These are phyloP conservation scores for Omphaloscelis lunosa DNA, from an alignment of 2,888 invertebrate species.

Conservation along the genomic window DNA sequence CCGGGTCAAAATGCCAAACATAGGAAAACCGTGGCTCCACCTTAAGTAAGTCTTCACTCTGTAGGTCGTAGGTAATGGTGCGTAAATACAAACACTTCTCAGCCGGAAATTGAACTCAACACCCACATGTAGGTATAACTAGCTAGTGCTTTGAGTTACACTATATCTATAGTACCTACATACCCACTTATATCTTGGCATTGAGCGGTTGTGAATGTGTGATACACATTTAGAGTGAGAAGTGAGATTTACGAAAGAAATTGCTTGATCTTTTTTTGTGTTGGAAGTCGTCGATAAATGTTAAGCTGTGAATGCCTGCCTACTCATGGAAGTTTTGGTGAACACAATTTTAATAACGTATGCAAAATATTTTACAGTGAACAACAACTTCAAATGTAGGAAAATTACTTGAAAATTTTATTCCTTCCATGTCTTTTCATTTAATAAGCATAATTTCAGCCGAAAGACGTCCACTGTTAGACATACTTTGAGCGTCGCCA, in stretches of 20 bases:
- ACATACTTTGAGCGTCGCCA: neutral
- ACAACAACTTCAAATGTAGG: neutral
- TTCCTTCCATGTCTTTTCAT: neutral
- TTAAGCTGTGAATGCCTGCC: too few species aligned
- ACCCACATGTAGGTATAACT: slow-evolving; percentile 60
- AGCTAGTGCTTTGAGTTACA: slow-evolving; percentile 55
- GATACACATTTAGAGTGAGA: slow-evolving; percentile 7
- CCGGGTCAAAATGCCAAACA: slow-evolving; percentile 57
- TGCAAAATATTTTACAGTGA: neutral
- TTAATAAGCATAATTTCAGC: neutral
- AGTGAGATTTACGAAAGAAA: neutral
- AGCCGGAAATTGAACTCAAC: slow-evolving; percentile 76
- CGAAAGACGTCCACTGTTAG: neutral
- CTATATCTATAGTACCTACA: slow-evolving; percentile 30
- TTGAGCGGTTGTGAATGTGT: slow-evolving; percentile 25
- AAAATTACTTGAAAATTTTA: neutral
- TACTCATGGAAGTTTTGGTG: too few species aligned
- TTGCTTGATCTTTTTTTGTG: neutral
- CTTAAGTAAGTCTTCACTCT: slow-evolving; percentile 71
- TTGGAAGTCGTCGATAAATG: neutral
- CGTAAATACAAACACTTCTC: slow-evolving; percentile 74
- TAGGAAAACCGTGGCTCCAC: slow-evolving; percentile 55
- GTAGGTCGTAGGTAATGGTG: slow-evolving; percentile 73
- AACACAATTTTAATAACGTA: neutral
- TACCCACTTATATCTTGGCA: slow-evolving; percentile 24